phyloP scores from a whole-genome alignment of 1,140 invertebrate species.

The Sycophila sp. region DNA sequence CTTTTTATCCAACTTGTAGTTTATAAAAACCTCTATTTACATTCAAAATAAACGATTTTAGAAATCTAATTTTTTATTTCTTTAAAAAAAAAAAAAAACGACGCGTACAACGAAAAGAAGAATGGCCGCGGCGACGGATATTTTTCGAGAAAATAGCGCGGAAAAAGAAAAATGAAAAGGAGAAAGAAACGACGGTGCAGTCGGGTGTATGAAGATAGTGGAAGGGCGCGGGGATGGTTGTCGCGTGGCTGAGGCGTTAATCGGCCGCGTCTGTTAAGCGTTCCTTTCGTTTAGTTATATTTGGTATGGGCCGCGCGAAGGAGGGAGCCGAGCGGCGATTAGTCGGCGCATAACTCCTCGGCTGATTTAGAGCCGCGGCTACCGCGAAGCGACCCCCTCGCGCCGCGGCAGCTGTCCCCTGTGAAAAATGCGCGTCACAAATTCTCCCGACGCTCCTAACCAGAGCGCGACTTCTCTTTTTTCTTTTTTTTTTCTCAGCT shows the following conservation, averaged over 20 bases:
- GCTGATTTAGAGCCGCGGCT: slow-evolving; percentile 57
- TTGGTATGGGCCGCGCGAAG: slow-evolving; percentile 53
- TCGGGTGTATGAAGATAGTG: no score
- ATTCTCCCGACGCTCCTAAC: background rate
- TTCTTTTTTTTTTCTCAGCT: background rate
- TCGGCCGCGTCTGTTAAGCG: slow-evolving; percentile 57
- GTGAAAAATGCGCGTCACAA: slow-evolving; percentile 26
- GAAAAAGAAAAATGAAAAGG: slow-evolving; percentile 6
- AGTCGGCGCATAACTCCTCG: slow-evolving; percentile 62
- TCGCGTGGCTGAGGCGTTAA: slow-evolving; percentile 54
- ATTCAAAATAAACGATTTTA: no score
- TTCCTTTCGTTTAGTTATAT: slow-evolving; percentile 62
- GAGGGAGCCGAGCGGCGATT: slow-evolving; percentile 53
- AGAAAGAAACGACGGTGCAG: background rate
- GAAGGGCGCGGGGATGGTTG: background rate
- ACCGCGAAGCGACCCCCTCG: slow-evolving; percentile 31
- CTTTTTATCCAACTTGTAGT: no score
- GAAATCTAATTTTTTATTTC: no score
- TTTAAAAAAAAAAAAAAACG: no score
- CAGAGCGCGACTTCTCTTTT: background rate
- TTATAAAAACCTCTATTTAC: no score
- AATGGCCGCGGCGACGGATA: background rate
- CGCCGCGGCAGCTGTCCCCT: slow-evolving; percentile 28
- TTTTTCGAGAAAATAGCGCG: background rate
- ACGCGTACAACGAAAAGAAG: no score